Base-by-base conservation (phyloP, 2,797 vertebrate species). In the Taeniopygia guttata region DNA sequence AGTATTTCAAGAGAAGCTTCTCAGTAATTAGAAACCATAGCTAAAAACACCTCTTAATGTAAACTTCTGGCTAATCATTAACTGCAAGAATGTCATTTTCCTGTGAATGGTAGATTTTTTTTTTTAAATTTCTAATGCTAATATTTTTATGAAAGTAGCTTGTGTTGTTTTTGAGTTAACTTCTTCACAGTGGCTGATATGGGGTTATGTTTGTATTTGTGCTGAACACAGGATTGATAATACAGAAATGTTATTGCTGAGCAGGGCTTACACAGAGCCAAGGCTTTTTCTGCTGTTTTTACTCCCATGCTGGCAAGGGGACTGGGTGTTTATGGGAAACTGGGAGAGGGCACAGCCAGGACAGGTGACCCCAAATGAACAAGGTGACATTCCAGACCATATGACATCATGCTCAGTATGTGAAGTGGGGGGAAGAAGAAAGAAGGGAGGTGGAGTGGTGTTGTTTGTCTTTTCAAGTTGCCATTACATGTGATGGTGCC, bases 41-140 rank as follows among this genome's bases (percentile, higher is more conserved):
- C 56, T 96, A 85, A 95, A 94, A 56, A 93, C 87, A 45, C 15
- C 60, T 95, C 69, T 94, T 96, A 87, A 93, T 19, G 27, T 91
- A 70, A 76, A 70, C 52, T 88, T 96, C 89, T 84, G 77, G 20
- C 72, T 95, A 79, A 78, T 95, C 96, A 96, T 95, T 96, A 54
- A 40, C 56, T 90, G 43, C 72, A 86, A 52, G 38, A 74, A 60
- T 90, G 58, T 86, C 88, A 72, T 94, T 73, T 72, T 93, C 48
- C 34, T 67, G 23, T 93, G 55, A 90, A 52, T 38, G 69, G 20
- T 87, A 32, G 23, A 17, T 32, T 48, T 89, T 27, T 34, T 40
- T 90, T 25, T 55, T 40, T 72, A 6, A 1, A 30, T 68, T 74
- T 62, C 20, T 46, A 78, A 55, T 49, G 20, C 29, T 75, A n/a